Conservation (phyloP, 1,140 invertebrate genomes). For the Drosophila arizonae region DNA sequence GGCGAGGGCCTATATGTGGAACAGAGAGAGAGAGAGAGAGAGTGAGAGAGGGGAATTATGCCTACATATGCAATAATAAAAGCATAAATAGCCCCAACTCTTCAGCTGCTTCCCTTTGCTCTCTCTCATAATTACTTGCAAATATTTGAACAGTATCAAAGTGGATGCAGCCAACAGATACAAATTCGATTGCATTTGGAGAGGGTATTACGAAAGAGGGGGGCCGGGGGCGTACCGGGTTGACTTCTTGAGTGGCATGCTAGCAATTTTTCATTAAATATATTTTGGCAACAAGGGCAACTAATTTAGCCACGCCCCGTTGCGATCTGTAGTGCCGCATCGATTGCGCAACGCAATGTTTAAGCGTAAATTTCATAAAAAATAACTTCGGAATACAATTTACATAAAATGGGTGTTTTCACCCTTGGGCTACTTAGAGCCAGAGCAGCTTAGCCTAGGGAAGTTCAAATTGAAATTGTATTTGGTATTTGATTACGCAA, state of each 20-base stretch:
- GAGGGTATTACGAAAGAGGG: not conserved
- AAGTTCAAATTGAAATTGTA: constrained; percentile 29
- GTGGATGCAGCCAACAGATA: constrained; percentile 3
- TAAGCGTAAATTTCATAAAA: constrained; percentile 60
- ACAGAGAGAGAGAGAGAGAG: not conserved
- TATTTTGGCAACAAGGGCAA: constrained; percentile 31
- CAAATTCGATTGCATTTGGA: constrained; percentile 1
- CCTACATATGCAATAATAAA: constrained; percentile 46
- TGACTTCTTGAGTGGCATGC: constrained; percentile 6
- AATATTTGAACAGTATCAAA: constrained; percentile 53
- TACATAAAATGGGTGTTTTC: constrained; percentile 32
- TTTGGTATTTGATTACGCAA: constrained; percentile 56
- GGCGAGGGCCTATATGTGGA: too few relatives aligned
- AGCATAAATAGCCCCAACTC: constrained; percentile 29
- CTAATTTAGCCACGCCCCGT: constrained; percentile 60
- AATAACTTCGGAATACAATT: constrained; percentile 30
- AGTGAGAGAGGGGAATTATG: constrained; percentile 33
- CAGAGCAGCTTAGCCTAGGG: constrained; percentile 19
- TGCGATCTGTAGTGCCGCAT: constrained; percentile 67
- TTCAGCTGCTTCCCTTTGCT: constrained; percentile 35
- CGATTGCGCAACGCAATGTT: constrained; percentile 76
- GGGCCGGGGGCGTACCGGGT: not conserved
- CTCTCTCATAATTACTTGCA: constrained; percentile 69
- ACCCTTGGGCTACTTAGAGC: constrained; percentile 39
- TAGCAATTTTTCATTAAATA: constrained; percentile 31